phyloP scores from a whole-genome alignment of 2,113 vertebrate species.

The Tyto alba region DNA sequence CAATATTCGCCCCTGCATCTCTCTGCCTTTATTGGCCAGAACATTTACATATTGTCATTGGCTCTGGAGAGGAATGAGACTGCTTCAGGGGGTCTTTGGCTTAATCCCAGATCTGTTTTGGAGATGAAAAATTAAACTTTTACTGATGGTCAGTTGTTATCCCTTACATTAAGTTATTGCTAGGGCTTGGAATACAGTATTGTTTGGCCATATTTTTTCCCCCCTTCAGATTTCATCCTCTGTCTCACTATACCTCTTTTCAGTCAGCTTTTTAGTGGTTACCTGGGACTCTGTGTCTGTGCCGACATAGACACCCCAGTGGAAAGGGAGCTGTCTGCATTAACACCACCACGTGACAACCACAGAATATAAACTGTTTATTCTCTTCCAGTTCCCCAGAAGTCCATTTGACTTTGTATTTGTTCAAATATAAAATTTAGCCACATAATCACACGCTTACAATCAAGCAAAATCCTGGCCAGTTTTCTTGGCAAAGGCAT shows the following conservation, averaged over 20 bases:
- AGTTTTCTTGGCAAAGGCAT: not conserved
- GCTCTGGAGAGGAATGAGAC: not conserved
- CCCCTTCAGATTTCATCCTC: not conserved
- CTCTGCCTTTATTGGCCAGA: not conserved
- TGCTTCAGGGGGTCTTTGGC: not conserved
- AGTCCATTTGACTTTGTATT: not conserved
- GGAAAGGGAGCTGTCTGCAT: not conserved
- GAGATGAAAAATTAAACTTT: constrained; percentile 9
- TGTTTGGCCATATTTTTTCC: not conserved
- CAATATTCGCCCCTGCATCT: not conserved
- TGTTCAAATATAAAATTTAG: not conserved
- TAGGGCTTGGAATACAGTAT: not conserved
- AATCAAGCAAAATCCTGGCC: not conserved
- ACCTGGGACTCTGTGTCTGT: not conserved
- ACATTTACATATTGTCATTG: not conserved
- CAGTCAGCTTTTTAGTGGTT: not conserved
- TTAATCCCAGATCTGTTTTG: not conserved
- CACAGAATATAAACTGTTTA: not conserved
- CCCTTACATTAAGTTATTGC: not conserved
- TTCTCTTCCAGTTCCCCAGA: not conserved
- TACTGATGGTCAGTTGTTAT: not conserved
- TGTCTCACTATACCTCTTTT: not conserved
- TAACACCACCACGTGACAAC: not conserved
- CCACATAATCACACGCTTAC: not conserved
- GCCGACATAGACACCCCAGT: not conserved